Base-by-base conservation (phyloP, 2,888 invertebrate species). In the Mycogona germanica region DNA sequence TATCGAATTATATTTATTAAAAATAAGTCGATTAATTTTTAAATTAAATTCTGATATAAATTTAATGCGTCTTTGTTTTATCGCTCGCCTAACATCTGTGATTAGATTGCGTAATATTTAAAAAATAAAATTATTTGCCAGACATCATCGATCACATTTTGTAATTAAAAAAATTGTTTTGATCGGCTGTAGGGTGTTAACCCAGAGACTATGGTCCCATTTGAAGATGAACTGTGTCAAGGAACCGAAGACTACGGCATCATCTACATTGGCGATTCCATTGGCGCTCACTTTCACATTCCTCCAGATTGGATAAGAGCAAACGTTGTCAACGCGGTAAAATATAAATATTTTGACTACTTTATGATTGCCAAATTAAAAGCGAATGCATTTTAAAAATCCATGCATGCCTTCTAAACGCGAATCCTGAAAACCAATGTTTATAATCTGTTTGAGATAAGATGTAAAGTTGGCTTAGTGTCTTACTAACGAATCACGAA, bases 211-310 rank as follows among this genome's bases (percentile, higher is more conserved):
- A 64, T 64, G 3, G 48, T 41, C 19, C 55, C 68, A 1, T 70
- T 66, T 53, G 71, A 71, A 59, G 64, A 66, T 12, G 60, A 63
- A 45, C 62, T 69, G n/a, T 71, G 71, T 57, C 62, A 59, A 1
- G 60, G 61, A 3, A 64, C 64, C 1, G 59, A 60, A n/a, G 62
- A 61, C 1, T 58, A 63, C n/a, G 71, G 71, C 3, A 57, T 70
- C 2, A 65, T 66, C 2, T 63, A 66, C 1, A 60, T 70, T 9
- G 70, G 71, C 2, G 75, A 75, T 62, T 75, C 75, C 1, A 68
- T 73, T 19, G 69, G 72, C 6, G 74, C 74, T 2, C 74, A 75
- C 62, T 75, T 75, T 58, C 73, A 74, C 59, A 65, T 73, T 48
- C 74, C 75, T 1, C 65, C 69, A 51, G 64, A 70, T 28, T 75